A percentile compares a stretch with the other conserved stretches of the same genome.
Evolutionary conservation across 2,797 vertebrate genomes (phyloP).

Genomic region (Denticeps clupeoides): DNA sequence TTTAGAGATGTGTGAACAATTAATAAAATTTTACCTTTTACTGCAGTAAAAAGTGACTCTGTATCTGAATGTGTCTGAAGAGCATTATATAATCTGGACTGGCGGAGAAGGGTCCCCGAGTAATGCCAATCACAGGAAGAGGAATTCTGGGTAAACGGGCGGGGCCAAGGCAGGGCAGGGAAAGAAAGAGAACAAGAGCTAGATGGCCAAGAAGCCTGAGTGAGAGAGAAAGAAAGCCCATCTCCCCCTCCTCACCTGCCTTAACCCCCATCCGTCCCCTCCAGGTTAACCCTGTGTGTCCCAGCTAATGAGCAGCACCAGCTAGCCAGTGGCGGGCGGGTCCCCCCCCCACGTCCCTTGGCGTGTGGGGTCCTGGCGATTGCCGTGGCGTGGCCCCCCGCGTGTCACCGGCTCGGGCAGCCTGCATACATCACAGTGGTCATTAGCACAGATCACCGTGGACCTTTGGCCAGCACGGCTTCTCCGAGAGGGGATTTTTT

Average conservation of each 20-base stretch:
- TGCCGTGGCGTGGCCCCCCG: conserved; percentile 52
- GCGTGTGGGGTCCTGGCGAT: conserved; percentile 40
- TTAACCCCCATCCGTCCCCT: conserved; percentile 13
- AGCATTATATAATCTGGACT: too few relatives aligned
- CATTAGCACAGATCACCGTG: conserved; percentile 79
- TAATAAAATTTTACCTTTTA: too few relatives aligned
- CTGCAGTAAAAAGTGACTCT: too few relatives aligned
- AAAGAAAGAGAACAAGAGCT: neutral
- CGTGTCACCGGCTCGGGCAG: conserved; percentile 66
- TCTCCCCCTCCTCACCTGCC: conserved; percentile 9
- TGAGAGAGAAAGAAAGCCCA: neutral
- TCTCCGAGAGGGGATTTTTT: conserved; percentile 61
- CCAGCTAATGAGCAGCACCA: conserved; percentile 33
- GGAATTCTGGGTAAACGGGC: too few relatives aligned
- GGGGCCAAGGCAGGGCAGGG: too few relatives aligned
- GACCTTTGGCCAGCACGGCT: conserved; percentile 76
- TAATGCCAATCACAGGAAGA: too few relatives aligned
- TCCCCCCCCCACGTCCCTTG: conserved; percentile 13
- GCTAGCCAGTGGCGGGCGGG: conserved; percentile 15
- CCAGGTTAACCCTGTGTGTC: conserved; percentile 30
- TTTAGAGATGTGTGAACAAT: too few relatives aligned
- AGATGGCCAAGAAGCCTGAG: too few relatives aligned
- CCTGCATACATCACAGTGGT: conserved; percentile 80
- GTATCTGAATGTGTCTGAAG: too few relatives aligned
- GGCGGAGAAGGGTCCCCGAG: too few relatives aligned